Percentiles rank a stretch among this genome's conserved stretches.
These are phyloP conservation scores for Antechinus stuartii DNA, from an alignment of 2,113 vertebrate species.

Conservation along the genomic window DNA sequence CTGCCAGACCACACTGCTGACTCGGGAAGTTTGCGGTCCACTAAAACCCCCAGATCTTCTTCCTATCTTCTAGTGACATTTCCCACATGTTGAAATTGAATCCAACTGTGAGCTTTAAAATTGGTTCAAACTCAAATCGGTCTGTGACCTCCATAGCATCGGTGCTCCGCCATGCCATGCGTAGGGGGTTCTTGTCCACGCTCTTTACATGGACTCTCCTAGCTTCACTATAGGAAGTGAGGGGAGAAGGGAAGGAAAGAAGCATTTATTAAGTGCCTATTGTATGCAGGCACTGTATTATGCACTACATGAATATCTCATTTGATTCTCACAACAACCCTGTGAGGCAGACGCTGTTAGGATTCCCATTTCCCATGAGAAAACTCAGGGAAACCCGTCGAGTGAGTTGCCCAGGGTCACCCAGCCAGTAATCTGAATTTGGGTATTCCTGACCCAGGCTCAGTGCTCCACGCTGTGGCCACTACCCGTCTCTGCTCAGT, in stretches of 20 bases:
- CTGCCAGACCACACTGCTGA: not conserved
- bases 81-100: not conserved
- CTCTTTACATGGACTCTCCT: not conserved
- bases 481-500: not conserved
- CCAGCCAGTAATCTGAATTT: not conserved
- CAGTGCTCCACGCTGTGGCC: not conserved
- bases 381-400: not conserved
- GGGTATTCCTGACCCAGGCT: not conserved
- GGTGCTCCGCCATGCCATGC: not conserved
- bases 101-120: not conserved
- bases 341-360: not conserved
- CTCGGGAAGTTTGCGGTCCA: not conserved
- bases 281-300: not conserved
- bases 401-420: not conserved
- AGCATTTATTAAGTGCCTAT: not conserved
- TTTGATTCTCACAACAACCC: not conserved
- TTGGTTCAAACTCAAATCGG: no score
- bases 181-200: not conserved
- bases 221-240: not conserved
- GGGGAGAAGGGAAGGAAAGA: not conserved
- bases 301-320: not conserved
- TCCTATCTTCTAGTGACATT: not conserved
- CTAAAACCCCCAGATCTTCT: not conserved
- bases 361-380: not conserved
- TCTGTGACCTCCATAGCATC: not conserved